Evolutionary conservation across 2,888 invertebrate species (phyloP), one percentile per base, ranked within the genome.

Genomic region (Erannis defoliaria): DNA sequence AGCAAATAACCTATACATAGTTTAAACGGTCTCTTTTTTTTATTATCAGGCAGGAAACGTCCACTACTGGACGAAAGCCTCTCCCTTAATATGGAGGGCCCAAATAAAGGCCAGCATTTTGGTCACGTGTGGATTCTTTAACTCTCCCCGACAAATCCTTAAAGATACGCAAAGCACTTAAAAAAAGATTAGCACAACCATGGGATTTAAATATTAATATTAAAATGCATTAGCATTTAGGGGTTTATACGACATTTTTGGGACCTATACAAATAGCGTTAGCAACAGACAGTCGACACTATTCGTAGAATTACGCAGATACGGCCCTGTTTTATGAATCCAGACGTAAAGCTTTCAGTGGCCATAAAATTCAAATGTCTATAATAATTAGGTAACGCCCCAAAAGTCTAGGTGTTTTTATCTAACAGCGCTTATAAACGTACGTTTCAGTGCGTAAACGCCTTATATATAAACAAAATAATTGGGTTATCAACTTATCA

Each of bases 261-360:
- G 10, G 26, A 23, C 33, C 33, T 31, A 53, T 48, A 40, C 48
- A 58, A 59, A 46, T 49, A 38, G 33, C 50, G 55, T 51, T 62
- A 35, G 56, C 33, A 56, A 56, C 46, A 55, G 49, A 29, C 33
- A 56, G 51, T 42, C 51, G 49, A 29, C 48, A 16, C n/a, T 51
- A 29, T 16, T 46, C 18, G 26, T 35, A 35, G 55, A 33, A 31
- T 55, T 42, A 55, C 33, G 38, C 4, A 23, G 33, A 55, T 45
- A 55, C 50, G 55, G 43, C 55, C 5, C 46, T 61, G 38, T 57
- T 62, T 62, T 62, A 62, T 57, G 56, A 62, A 43, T 62, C 53
- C 53, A 53, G 23, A 35, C 48, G 43, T 49, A 55, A 48, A 51
- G 46, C 56, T 48, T 35, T 53, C 35, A 29, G 29, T 18, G 14